These are phyloP conservation scores for Brevimyrus niger DNA, from an alignment of 2,113 vertebrate genomes.

Conservation along the genomic window DNA sequence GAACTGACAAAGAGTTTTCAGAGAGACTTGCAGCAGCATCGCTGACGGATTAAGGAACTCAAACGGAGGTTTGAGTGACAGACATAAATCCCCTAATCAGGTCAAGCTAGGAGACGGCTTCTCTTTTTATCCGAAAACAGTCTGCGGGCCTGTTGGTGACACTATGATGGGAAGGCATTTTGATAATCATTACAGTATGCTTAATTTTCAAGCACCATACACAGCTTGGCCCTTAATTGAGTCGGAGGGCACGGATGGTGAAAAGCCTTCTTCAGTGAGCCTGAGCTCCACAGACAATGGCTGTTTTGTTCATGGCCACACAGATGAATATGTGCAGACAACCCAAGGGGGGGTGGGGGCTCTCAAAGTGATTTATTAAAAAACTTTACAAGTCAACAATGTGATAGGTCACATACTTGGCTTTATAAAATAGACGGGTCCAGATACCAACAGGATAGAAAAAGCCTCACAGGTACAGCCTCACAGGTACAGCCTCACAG, in stretches of 20 bases:
- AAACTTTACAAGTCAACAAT: constrained; percentile 2
- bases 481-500: background rate
- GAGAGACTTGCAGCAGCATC: background rate
- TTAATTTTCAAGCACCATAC: constrained; percentile 7
- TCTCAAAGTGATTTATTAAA: constrained; percentile 2
- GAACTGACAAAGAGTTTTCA: constrained; percentile 8
- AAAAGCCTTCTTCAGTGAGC: background rate
- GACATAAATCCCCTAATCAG: constrained; percentile 1
- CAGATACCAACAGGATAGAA: background rate
- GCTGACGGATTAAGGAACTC: background rate
- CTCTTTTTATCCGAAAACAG: background rate
- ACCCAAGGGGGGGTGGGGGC: background rate
- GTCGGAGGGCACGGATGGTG: background rate
- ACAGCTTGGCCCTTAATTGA: constrained; percentile 11
- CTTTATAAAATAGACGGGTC: background rate
- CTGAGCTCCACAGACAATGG: constrained; percentile 11
- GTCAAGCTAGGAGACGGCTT: background rate
- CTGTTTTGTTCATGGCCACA: background rate
- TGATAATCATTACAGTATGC: background rate
- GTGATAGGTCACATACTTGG: background rate
- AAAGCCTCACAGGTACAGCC: background rate
- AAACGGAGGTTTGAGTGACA: background rate
- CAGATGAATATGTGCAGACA: constrained; percentile 22
- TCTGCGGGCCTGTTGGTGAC: background rate
- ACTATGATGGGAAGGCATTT: background rate